Percentiles rank a stretch among this genome's conserved stretches.
Conservation (phyloP, 2,888 invertebrate genomes). For the Linyphia triangularis region DNA sequence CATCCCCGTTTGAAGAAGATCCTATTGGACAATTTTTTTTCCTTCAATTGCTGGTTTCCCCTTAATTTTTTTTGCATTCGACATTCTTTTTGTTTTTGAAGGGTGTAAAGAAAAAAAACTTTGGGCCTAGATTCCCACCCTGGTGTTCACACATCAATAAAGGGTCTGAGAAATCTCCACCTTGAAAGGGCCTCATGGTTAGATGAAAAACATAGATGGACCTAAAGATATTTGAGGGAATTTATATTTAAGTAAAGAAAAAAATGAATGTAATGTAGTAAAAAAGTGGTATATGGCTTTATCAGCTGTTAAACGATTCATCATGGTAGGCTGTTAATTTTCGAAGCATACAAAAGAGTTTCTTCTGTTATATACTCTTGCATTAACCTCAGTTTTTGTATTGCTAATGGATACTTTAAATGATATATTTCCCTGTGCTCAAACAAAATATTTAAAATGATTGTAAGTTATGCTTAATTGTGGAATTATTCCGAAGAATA, state of each 20-base stretch:
- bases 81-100: slow-evolving; percentile 13
- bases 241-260: not conserved
- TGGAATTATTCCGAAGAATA: too few species aligned
- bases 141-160: not conserved
- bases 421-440: too few species aligned
- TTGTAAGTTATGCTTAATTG: not conserved
- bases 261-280: not conserved
- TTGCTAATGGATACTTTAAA: not conserved
- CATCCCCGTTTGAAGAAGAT: slow-evolving; percentile 4
- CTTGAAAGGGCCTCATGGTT: not conserved
- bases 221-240: not conserved
- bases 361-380: not conserved
- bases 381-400: not conserved
- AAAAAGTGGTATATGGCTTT: not conserved
- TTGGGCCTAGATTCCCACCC: slow-evolving; percentile 3
- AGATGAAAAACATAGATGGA: not conserved
- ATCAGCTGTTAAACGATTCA: slow-evolving; percentile 6
- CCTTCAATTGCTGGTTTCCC: too few species aligned
- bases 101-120: not conserved
- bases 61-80: not conserved
- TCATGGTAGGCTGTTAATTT: slow-evolving; percentile 10
- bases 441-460: too few species aligned
- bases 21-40: not conserved
- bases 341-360: not conserved
- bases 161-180: not conserved